Evolutionary conservation across 1,140 invertebrate genomes (phyloP).

Genomic region (Metaphire vulgaris): DNA sequence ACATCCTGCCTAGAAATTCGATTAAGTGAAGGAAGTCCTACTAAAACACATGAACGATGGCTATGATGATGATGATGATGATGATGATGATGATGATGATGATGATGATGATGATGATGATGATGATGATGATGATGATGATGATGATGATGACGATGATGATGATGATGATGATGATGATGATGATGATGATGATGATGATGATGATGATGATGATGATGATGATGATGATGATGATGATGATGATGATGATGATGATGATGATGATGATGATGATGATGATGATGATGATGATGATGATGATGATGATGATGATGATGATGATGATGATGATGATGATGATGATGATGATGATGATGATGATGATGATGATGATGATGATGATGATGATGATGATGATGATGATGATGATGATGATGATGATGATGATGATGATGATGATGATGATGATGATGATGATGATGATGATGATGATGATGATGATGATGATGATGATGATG

Average conservation of each 20-base stretch:
- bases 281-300: slow-evolving; percentile 14
- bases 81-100: slow-evolving; percentile 3
- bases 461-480: neutral
- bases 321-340: neutral
- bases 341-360: neutral
- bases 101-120: slow-evolving; percentile 2
- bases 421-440: neutral
- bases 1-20: too few species aligned
- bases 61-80: neutral
- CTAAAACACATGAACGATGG: too few species aligned
- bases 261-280: slow-evolving; percentile 19
- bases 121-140: slow-evolving; percentile 2
- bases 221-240: slow-evolving; percentile 2
- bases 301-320: neutral
- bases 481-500: neutral
- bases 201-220: slow-evolving; percentile 3
- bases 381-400: neutral
- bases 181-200: slow-evolving; percentile 2
- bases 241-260: slow-evolving; percentile 8
- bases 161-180: slow-evolving; percentile 2
- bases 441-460: neutral
- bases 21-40: too few species aligned
- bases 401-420: neutral
- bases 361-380: neutral
- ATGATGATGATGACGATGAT: slow-evolving; percentile 1